A percentile compares a stretch with the other conserved stretches of the same genome.
These are phyloP conservation scores for Euleptes europaea DNA, from an alignment of 2,113 vertebrate genomes.

Conservation along the genomic window DNA sequence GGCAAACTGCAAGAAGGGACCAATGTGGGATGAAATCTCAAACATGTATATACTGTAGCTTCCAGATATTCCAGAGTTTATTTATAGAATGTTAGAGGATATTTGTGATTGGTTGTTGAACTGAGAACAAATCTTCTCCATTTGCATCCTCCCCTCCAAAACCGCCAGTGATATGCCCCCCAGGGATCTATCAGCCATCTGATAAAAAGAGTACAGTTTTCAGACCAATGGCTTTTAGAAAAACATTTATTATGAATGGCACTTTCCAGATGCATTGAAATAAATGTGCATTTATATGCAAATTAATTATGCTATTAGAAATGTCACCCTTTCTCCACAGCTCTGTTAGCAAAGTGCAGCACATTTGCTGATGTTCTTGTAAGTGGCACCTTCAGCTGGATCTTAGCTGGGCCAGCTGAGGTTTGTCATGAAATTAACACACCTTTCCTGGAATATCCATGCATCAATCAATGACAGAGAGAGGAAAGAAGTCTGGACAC, in stretches of 20 bases:
- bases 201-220: neutral
- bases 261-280: constrained; percentile 39
- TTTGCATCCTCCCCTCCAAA: neutral
- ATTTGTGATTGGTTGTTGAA: neutral
- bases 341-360: neutral
- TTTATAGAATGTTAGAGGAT: neutral
- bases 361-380: neutral
- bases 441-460: constrained; percentile 7
- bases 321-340: neutral
- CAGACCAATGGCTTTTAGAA: constrained; percentile 26
- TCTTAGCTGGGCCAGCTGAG: constrained; percentile 14
- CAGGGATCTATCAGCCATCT: neutral
- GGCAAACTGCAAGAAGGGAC: neutral
- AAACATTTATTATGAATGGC: constrained; percentile 60
- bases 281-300: neutral
- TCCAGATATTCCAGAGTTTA: neutral
- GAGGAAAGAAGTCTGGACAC: neutral
- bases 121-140: neutral
- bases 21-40: neutral
- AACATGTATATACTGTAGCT: neutral
- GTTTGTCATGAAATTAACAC: neutral
- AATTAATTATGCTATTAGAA: neutral
- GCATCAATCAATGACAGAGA: neutral
- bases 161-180: neutral
- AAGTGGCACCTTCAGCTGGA: neutral